Percentiles rank a stretch among this genome's conserved stretches.
These are phyloP conservation scores for Simalia tracyae DNA, from an alignment of 2,797 vertebrate species.

Conservation along the genomic window DNA sequence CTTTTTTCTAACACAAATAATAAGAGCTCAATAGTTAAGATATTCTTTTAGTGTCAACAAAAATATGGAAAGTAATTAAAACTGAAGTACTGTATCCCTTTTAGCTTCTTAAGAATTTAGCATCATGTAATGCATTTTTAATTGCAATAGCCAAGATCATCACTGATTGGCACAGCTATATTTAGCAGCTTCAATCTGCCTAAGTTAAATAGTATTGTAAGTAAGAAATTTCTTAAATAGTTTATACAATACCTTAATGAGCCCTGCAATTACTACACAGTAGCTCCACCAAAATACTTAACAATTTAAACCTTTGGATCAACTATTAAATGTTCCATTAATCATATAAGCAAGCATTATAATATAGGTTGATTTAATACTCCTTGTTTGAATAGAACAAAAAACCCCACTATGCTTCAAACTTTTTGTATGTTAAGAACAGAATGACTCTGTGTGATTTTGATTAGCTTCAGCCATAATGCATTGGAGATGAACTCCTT, in stretches of 20 bases:
- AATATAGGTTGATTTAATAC: not conserved
- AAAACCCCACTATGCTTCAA: not conserved
- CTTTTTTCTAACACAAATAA: not conserved
- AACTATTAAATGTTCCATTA: not conserved
- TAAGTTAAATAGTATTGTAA: not conserved
- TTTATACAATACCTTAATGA: not conserved
- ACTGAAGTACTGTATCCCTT: not conserved
- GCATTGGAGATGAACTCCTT: not conserved
- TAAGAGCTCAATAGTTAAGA: not conserved
- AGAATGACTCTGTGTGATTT: not conserved
- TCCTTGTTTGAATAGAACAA: not conserved
- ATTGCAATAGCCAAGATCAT: not conserved
- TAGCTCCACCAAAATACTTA: not conserved
- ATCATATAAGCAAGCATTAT: not conserved
- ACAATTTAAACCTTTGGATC: not conserved
- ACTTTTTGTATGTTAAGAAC: not conserved
- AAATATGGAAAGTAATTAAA: not conserved
- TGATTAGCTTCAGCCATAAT: not conserved
- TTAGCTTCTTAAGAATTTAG: not conserved
- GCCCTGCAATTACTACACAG: not conserved
- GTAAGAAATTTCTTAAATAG: not conserved
- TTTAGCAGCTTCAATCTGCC: not conserved
- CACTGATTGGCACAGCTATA: not conserved
- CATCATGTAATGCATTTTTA: not conserved
- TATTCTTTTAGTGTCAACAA: not conserved